A percentile compares a stretch with the other conserved stretches of the same genome.
Conservation (phyloP, 2,888 invertebrate genomes). For the Craniophora ligustri region DNA sequence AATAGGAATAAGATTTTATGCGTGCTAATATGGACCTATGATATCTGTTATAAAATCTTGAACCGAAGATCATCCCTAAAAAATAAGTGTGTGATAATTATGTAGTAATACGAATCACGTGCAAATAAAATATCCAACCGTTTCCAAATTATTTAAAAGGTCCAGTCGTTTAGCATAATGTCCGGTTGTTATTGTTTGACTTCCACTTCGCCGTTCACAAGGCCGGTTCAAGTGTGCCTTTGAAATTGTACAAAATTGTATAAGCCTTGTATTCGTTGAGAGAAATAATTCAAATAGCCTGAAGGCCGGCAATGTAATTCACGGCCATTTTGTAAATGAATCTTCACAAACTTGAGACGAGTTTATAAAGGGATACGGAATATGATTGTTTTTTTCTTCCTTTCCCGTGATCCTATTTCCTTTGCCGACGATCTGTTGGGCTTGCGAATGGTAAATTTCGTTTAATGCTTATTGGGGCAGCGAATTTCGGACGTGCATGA, state of each 20-base stretch:
- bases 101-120: slow-evolving; percentile 24
- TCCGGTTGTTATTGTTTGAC: slow-evolving; percentile 63
- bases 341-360: slow-evolving; percentile 48
- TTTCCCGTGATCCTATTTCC: slow-evolving; percentile 48
- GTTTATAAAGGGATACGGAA: slow-evolving; percentile 55
- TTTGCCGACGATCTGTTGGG: slow-evolving; percentile 42
- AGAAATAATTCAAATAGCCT: slow-evolving; percentile 44
- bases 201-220: slow-evolving; percentile 50
- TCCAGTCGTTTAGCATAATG: slow-evolving; percentile 62
- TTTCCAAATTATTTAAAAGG: slow-evolving; percentile 66
- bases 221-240: slow-evolving; percentile 44
- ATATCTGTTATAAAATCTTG: no score
- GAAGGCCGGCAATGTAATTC: slow-evolving; percentile 34
- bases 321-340: slow-evolving; percentile 54
- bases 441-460: slow-evolving; percentile 54
- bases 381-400: slow-evolving; percentile 51
- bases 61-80: not conserved
- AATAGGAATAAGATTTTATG: no score
- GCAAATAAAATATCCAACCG: slow-evolving; percentile 51
- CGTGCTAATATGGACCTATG: no score
- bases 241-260: slow-evolving; percentile 47
- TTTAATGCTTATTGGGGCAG: slow-evolving; percentile 46
- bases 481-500: slow-evolving; percentile 34
- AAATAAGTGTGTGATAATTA: slow-evolving; percentile 23
- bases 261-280: slow-evolving; percentile 49